Evolutionary conservation across 2,888 invertebrate species (phyloP).

Genomic region (Cheilosia vernalis): DNA sequence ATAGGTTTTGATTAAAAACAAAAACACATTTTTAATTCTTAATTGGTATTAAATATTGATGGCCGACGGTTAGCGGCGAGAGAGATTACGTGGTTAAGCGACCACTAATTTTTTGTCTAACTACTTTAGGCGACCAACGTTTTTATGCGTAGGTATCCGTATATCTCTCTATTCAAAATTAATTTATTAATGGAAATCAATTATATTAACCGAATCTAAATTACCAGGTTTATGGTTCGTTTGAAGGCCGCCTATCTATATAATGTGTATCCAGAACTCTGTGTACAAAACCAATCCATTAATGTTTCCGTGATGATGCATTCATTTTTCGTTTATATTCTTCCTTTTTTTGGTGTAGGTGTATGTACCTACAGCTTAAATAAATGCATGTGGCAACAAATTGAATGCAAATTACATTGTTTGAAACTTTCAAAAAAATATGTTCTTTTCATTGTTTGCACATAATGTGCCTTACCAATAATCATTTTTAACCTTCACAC

Average conservation of each 20-base stretch:
- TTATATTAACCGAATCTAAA: constrained; percentile 5
- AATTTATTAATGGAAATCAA: constrained; percentile 16
- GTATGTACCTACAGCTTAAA: too few species aligned
- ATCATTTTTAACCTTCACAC: too few species aligned
- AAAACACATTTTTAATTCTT: constrained; percentile 26
- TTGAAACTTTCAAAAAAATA: too few species aligned
- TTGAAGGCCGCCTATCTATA: background rate
- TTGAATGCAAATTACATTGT: too few species aligned
- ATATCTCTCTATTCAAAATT: constrained; percentile 6
- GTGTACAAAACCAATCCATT: too few species aligned
- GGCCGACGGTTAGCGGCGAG: background rate
- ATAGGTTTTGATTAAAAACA: constrained; percentile 22
- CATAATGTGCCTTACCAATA: too few species aligned
- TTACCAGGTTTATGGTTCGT: background rate
- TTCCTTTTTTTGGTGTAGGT: too few species aligned
- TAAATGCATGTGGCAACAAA: too few species aligned
- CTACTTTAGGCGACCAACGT: background rate
- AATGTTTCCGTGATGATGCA: too few species aligned
- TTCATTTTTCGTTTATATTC: too few species aligned
- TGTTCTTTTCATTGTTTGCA: too few species aligned
- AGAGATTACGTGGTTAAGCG: constrained; percentile 16
- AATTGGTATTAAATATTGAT: constrained; percentile 46
- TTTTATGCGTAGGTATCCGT: background rate
- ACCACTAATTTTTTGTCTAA: constrained; percentile 40
- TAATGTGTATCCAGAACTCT: background rate